Evolutionary conservation across 2,797 vertebrate species (phyloP), one percentile per base, ranked within the genome.

Genomic region (Smutsia gigantea): DNA sequence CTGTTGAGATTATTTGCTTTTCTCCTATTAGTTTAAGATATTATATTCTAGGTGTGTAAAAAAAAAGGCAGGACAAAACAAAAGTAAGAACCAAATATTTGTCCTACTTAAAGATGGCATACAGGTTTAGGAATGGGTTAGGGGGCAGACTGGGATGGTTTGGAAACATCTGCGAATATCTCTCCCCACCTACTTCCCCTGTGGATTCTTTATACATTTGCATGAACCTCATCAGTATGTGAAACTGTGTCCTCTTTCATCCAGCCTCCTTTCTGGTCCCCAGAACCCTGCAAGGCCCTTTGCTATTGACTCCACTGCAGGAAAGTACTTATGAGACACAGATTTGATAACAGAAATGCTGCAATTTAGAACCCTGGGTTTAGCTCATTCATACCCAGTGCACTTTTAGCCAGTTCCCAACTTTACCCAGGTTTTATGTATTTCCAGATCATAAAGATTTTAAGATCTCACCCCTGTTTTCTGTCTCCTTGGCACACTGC

Each of bases 261-360:
- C 25, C 8, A 55, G 63, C n/a, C 75, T 87, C 46, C 75, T 87
- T 75, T 78, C 34, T 90, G 87, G 57, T 19, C 21, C 78, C 42
- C 9, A 81, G 87, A 86, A 53, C 57, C 29, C 88, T 78, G 49
- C 5, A 29, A 69, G 63, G 15, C 17, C 15, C 71, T 74, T 90
- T 29, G 7, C 81, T 53, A 4, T 9, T 37, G 90, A 81, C 61
- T 85, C 55, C 12, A 25, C 51, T 61, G 25, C 63, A 55, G 63
- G 34, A 46, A 85, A 0, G 8, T 25, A 87, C 66, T 96, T 75
- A 96, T 64, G 15, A 42, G 29, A 90, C 96, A 59, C 90, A 88
- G 63, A 87, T 64, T 19, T 66, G 39, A 68, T 31, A 51, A 37
- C 19, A 34, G 31, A 49, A 78, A 71, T 39, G 23, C 10, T 63